phyloP scores from a whole-genome alignment of 2,888 invertebrate species.

The Lypha dubia region DNA sequence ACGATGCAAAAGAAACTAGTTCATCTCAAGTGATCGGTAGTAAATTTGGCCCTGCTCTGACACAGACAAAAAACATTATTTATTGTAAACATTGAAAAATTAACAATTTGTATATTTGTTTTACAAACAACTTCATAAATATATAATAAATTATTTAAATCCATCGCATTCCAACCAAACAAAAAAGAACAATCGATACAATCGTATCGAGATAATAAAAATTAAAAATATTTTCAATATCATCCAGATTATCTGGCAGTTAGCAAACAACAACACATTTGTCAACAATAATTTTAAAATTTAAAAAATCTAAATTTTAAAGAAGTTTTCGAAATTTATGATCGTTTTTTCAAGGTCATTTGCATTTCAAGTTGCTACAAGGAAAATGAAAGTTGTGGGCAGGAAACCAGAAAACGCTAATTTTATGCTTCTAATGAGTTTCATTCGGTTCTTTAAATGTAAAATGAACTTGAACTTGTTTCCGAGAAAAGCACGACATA shows the following conservation, averaged over 20 bases:
- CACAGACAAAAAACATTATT: conserved; percentile 8
- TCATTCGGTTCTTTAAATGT: neutral
- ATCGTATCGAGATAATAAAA: neutral
- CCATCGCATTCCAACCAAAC: neutral
- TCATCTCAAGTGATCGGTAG: conserved; percentile 4
- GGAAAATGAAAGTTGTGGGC: conserved; percentile 7
- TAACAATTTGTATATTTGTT: conserved; percentile 57
- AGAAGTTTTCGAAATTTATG: conserved; percentile 34
- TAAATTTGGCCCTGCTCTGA: conserved; percentile 39
- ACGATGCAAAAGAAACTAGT: neutral
- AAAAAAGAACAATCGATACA: neutral
- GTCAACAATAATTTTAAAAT: conserved; percentile 36
- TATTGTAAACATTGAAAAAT: conserved; percentile 1
- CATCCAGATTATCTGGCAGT: conserved; percentile 42
- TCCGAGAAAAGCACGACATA: neutral
- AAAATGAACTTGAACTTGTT: conserved; percentile 71
- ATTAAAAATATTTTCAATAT: conserved; percentile 52
- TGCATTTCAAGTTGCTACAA: neutral
- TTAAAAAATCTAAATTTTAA: conserved; percentile 9
- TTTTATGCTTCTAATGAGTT: conserved; percentile 17
- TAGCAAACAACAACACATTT: conserved; percentile 28
- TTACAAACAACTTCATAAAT: conserved; percentile 50
- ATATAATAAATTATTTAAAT: conserved; percentile 32
- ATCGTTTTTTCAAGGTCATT: conserved; percentile 40
- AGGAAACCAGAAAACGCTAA: neutral